Base-by-base conservation (phyloP, 1,140 invertebrate species). In the Bombus polaris region DNA sequence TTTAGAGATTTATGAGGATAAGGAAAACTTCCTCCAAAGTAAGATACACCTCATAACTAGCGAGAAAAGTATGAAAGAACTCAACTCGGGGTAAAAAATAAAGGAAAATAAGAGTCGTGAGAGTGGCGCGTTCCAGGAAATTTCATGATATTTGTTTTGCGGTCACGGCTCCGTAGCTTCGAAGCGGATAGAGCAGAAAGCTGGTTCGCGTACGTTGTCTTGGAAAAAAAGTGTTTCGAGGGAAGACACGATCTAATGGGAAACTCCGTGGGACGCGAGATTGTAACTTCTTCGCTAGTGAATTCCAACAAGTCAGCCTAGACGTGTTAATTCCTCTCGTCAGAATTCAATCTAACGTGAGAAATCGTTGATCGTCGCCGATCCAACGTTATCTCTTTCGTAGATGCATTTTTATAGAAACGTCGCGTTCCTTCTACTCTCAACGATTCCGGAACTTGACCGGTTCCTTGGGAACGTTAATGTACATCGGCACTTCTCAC, bases 81-180 rank as follows among this genome's bases (percentile, higher is more conserved):
- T 80, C 81, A 80, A 85, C 75, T 82, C 22, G 39, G 35, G 71
- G 28, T 65, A 62, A 25, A 80, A 79, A 85, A 74, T 73, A 73
- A 12, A 76, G 47, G 47, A 66, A 44, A 59, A 62, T 44, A 78
- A 62, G 81, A 77, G 75, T 47, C 83, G 70, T 68, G 82, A 89
- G 92, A 92, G 68, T 89, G 90, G 87, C 87, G 86, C 87, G 83
- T 83, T 81, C 77, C 65, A 77, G 79, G 86, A 90, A 84, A 83
- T 85, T 87, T 89, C 88, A 83, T 86, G 72, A 62, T 86, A 87
- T 88, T 90, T 83, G 85, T 91, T 91, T 91, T 91, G 90, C 83
- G 90, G 82, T 93, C 90, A 90, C 90, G 91, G 78, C 35, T 79
- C 66, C 42, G 53, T 59, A 37, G 81, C 87, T 37, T 22, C 81